phyloP scores from a whole-genome alignment of 2,888 invertebrate genomes.

The Neoitamus cyanurus region DNA sequence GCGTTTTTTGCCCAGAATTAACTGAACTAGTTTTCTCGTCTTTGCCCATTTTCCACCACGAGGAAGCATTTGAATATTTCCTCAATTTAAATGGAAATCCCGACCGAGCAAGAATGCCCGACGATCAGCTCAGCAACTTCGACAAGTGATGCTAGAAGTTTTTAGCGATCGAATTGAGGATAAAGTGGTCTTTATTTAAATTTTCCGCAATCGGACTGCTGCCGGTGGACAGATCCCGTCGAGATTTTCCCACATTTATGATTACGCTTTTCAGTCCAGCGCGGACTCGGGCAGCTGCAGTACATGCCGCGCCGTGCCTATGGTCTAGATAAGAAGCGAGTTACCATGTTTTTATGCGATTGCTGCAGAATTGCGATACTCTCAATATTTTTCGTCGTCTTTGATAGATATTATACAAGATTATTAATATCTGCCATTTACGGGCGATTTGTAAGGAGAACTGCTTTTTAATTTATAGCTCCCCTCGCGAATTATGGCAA shows the following conservation, averaged over 20 bases:
- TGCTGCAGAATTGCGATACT: not conserved
- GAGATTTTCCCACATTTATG: slow-evolving; percentile 25
- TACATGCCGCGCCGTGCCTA: not conserved
- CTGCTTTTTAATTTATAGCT: not conserved
- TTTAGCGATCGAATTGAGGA: slow-evolving; percentile 24
- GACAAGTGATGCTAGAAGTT: slow-evolving; percentile 6
- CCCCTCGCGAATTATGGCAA: not conserved
- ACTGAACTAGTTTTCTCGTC: slow-evolving; percentile 35
- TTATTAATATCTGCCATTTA: not conserved
- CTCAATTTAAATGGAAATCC: slow-evolving; percentile 38
- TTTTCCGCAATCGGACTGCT: not conserved
- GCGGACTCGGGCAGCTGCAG: not conserved
- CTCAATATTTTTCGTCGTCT: not conserved
- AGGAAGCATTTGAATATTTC: slow-evolving; percentile 38
- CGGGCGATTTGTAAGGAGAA: not conserved
- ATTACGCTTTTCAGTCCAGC: not conserved
- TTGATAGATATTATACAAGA: not conserved
- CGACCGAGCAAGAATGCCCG: not conserved
- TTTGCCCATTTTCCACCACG: not conserved
- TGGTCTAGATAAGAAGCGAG: not conserved
- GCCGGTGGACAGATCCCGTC: not conserved
- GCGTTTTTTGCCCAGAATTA: slow-evolving; percentile 5
- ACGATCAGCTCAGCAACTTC: not conserved
- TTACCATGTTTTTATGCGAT: not conserved
- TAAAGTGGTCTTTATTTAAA: slow-evolving; percentile 28